phyloP scores from a whole-genome alignment of 2,113 vertebrate species.

The Toxostoma redivivum region DNA sequence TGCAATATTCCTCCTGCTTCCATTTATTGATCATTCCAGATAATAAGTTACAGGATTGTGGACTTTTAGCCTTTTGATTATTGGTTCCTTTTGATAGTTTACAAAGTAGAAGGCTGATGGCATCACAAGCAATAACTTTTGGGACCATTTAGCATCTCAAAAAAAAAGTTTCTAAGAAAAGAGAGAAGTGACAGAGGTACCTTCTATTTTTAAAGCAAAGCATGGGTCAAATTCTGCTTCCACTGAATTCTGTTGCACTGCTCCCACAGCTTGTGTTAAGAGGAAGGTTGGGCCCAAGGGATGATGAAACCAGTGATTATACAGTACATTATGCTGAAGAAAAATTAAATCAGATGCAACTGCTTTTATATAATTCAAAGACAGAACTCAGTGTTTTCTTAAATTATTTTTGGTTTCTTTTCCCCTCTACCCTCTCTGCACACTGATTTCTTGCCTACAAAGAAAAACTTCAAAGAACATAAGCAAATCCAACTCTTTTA shows the following conservation, averaged over 20 bases:
- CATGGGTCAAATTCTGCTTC: background rate
- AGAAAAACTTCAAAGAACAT: slow-evolving; percentile 51
- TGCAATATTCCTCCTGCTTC: background rate
- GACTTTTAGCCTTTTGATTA: background rate
- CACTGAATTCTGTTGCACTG: background rate
- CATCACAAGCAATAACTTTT: background rate
- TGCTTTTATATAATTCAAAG: slow-evolving; percentile 66
- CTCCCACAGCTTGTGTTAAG: background rate
- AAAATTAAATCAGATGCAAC: slow-evolving; percentile 54
- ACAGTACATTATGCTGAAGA: slow-evolving; percentile 33
- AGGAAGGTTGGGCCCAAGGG: background rate
- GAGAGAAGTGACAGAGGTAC: background rate
- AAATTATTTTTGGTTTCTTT: slow-evolving; percentile 41
- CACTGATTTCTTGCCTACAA: slow-evolving; percentile 41
- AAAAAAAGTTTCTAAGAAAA: background rate
- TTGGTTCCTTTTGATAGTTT: background rate
- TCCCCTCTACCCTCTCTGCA: background rate
- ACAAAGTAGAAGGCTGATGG: background rate
- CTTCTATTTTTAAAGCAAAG: background rate
- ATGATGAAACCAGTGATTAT: slow-evolving; percentile 10
- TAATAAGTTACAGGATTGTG: background rate
- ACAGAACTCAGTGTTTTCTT: slow-evolving; percentile 27
- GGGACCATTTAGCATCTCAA: background rate
- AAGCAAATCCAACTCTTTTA: slow-evolving; percentile 5
- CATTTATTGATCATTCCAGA: background rate